phyloP scores from a whole-genome alignment of 2,888 invertebrate species.

The Papilio gigon region DNA sequence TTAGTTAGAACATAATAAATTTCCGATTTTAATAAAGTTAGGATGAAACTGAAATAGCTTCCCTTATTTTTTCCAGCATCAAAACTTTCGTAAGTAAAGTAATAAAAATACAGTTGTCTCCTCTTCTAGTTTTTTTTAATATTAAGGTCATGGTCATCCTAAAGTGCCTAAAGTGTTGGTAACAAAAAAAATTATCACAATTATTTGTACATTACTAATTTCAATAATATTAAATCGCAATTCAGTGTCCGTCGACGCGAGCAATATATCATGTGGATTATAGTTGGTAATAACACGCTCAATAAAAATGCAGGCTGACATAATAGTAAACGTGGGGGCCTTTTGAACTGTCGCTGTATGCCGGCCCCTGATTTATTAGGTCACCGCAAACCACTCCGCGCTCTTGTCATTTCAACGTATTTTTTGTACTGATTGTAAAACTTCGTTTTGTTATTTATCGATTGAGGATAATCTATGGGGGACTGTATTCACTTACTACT shows the following conservation, averaged over 20 bases:
- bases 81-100: neutral
- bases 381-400: slow-evolving; percentile 25
- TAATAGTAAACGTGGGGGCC: slow-evolving; percentile 38
- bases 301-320: slow-evolving; percentile 39
- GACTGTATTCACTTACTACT: neutral
- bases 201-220: neutral
- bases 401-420: slow-evolving; percentile 17
- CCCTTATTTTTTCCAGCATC: neutral
- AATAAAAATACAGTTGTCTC: too few relatives aligned
- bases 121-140: neutral
- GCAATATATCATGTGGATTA: slow-evolving; percentile 33
- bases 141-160: too few relatives aligned
- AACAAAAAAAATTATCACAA: too few relatives aligned
- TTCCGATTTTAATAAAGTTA: neutral
- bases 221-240: neutral
- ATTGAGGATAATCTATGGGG: neutral
- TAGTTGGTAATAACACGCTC: slow-evolving; percentile 27
- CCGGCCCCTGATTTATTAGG: slow-evolving; percentile 33
- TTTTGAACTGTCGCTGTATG: slow-evolving; percentile 30
- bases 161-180: too few relatives aligned
- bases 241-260: neutral
- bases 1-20: neutral
- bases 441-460: neutral
- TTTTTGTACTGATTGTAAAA: slow-evolving; percentile 23
- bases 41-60: neutral